Evolutionary conservation across 2,888 invertebrate species (phyloP), one percentile per base, ranked within the genome.

Genomic region (Limnephilus lunatus): DNA sequence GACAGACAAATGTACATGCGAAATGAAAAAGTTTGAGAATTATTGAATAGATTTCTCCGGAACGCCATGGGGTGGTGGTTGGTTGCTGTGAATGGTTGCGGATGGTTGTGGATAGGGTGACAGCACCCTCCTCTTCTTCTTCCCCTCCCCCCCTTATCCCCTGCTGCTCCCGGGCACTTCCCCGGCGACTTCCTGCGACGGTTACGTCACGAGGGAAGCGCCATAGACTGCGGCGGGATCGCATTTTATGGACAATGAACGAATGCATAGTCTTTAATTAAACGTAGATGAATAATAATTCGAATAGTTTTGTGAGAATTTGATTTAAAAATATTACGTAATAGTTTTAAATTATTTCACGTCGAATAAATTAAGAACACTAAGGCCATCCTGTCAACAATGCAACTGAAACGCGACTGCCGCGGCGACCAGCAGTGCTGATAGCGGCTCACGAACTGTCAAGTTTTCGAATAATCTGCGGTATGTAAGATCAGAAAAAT

Each of bases 31-130:
- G 68, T 68, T 68, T 68, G 68, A 68, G 68, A 68, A 68, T 68
- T 68, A 68, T 68, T 25, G 68, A 25, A 68, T 25, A 9, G 7
- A 25, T n/a, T 68, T 68, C 68, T 68, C 68, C 68, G 53, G 53
- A 19, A 19, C 9, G 68, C n/a, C 25, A 19, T 19, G 53, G 53
- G 68, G 68, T 14, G 68, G 68, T 68, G 68, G 68, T 68, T 68
- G 68, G 68, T n/a, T n/a, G 68, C 68, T 19, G 53, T 5, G 53
- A 68, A 68, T 68, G 53, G 53, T 68, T 68, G 25, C 5, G 25
- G 68, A 68, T 68, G 68, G 68, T 68, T 68, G 68, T 68, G 68
- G 68, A 68, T 68, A 68, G 68, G 68, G 68, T 68, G 68, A 68
- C 68, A 68, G 68, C 25, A 68, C 68, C 68, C 68, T n/a, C 68